Evolutionary conservation across 2,888 invertebrate genomes (phyloP).

Genomic region (Acleris holmiana): DNA sequence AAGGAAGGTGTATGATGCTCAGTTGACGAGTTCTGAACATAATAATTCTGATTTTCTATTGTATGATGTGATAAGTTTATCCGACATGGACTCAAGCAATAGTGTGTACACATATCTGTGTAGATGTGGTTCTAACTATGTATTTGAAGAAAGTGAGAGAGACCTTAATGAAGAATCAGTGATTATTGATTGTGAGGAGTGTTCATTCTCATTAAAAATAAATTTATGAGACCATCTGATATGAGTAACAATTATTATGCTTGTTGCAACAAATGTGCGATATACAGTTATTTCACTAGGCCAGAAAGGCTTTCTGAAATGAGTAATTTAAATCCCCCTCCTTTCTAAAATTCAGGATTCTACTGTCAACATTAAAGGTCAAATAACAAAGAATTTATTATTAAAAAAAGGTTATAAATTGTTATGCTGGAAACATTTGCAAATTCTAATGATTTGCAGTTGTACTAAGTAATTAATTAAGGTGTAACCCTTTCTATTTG

Average conservation of each 20-base stretch:
- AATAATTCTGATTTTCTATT: conserved; percentile 78
- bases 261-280: not conserved
- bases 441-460: no score
- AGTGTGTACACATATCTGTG: conserved; percentile 83
- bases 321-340: no score
- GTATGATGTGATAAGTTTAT: conserved; percentile 82
- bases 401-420: no score
- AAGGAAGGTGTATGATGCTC: conserved; percentile 87
- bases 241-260: not conserved
- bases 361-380: no score
- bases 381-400: no score
- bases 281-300: not conserved
- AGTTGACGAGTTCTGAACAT: conserved; percentile 83
- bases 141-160: conserved; percentile 58
- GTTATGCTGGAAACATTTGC: no score
- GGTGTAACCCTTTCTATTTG: no score
- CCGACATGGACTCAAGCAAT: conserved; percentile 74
- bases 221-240: conserved; percentile 48
- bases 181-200: conserved; percentile 88
- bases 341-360: no score
- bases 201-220: conserved; percentile 88
- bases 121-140: conserved; percentile 88
- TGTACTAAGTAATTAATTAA: no score
- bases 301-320: no score
- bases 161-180: conserved; percentile 56